These are phyloP conservation scores for Phainopepla nitens DNA, from an alignment of 2,113 vertebrate genomes.

Conservation along the genomic window DNA sequence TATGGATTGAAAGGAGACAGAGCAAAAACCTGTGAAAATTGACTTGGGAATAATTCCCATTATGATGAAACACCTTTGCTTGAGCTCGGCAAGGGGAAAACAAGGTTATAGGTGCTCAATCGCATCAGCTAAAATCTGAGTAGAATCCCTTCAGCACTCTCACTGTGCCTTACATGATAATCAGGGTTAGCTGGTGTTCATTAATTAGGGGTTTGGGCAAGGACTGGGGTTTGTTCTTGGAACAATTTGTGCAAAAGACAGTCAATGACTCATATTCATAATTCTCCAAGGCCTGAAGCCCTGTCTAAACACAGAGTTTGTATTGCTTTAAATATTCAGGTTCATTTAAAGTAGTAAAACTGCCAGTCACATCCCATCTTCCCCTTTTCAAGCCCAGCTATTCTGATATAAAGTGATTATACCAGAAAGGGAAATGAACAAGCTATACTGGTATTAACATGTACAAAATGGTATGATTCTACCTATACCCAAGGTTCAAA, in stretches of 20 bases:
- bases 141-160: conserved; percentile 2
- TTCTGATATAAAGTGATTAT: background rate
- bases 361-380: background rate
- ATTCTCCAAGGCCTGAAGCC: background rate
- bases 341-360: conserved; percentile 5
- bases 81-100: conserved; percentile 21
- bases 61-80: conserved; percentile 54
- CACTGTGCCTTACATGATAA: conserved; percentile 6
- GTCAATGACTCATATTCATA: background rate
- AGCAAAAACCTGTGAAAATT: conserved; percentile 46
- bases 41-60: conserved; percentile 40
- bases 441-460: background rate
- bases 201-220: conserved; percentile 25
- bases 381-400: background rate
- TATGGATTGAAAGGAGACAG: background rate
- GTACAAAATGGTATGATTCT: background rate
- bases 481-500: background rate
- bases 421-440: background rate
- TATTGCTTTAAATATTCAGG: background rate
- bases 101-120: conserved; percentile 41
- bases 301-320: background rate
- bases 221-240: background rate
- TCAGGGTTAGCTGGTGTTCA: conserved; percentile 13
- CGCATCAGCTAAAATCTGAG: background rate
- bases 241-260: background rate